Conservation (phyloP, 2,888 invertebrate species). For the Hirtodrosophila trivittata region DNA sequence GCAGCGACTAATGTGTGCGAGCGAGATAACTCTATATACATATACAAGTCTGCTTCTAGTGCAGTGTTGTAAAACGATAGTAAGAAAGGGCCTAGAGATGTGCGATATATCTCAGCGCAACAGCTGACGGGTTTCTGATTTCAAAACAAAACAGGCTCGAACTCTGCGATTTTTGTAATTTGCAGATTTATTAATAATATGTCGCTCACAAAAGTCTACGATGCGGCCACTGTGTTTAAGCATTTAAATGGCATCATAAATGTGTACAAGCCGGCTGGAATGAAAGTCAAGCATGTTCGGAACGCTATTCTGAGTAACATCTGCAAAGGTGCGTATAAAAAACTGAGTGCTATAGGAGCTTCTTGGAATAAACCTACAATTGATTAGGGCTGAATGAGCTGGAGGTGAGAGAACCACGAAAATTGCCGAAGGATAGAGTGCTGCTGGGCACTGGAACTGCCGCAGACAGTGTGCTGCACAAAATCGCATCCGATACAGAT, state of each 20-base stretch:
- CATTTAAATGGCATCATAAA: conserved; percentile 90
- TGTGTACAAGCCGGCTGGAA: conserved; percentile 90
- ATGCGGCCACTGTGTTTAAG: conserved; percentile 87
- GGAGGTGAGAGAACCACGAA: conserved; percentile 86
- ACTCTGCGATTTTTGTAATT: conserved; percentile 33
- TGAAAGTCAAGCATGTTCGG: conserved; percentile 85
- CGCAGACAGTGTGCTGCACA: conserved; percentile 85
- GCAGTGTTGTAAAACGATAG: conserved; percentile 7
- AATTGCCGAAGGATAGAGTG: conserved; percentile 84
- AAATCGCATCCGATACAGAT: conserved; percentile 85
- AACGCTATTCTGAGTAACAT: conserved; percentile 87
- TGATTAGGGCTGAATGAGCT: conserved; percentile 89
- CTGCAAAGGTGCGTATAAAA: conserved; percentile 86
- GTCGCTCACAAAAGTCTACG: conserved; percentile 78
- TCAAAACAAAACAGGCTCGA: conserved; percentile 6
- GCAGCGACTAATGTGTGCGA: conserved; percentile 40
- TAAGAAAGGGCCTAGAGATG: conserved; percentile 3
- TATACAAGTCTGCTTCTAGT: not conserved
- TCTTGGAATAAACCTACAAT: not conserved
- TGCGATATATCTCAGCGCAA: not conserved
- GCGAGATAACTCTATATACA: conserved; percentile 4
- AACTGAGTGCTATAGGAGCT: not conserved
- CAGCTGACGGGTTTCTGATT: conserved; percentile 14
- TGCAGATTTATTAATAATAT: conserved; percentile 41
- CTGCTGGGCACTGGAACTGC: conserved; percentile 88